These are phyloP conservation scores for Amphipyra tragopoginis DNA, from an alignment of 2,888 invertebrate genomes.

Conservation along the genomic window DNA sequence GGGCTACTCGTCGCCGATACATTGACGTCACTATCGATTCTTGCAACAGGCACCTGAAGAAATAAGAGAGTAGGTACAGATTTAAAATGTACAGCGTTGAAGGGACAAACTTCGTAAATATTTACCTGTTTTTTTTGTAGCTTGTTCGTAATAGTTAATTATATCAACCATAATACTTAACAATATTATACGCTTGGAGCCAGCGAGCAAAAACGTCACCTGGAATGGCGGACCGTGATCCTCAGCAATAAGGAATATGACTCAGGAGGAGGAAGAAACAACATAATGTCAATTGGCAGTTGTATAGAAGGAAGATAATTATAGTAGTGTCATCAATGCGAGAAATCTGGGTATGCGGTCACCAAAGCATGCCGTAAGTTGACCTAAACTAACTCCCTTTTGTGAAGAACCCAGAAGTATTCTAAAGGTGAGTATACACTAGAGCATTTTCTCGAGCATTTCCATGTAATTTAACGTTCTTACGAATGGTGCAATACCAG, in stretches of 20 bases:
- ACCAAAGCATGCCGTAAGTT: too few species aligned
- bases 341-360: too few species aligned
- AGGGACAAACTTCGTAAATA: conserved; percentile 1
- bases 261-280: conserved; percentile 27
- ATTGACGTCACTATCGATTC: conserved; percentile 78
- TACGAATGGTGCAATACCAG: too few species aligned
- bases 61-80: conserved; percentile 6
- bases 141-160: conserved; percentile 7
- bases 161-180: background rate
- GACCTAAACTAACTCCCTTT: too few species aligned
- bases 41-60: conserved; percentile 82
- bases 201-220: too few species aligned
- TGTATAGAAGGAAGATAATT: background rate
- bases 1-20: conserved; percentile 76
- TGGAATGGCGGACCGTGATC: background rate
- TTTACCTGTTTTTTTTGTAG: conserved; percentile 1
- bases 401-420: too few species aligned
- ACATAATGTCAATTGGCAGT: background rate
- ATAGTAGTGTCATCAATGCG: too few species aligned
- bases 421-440: too few species aligned
- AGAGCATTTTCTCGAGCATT: too few species aligned
- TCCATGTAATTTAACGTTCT: too few species aligned
- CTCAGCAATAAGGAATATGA: conserved; percentile 24
- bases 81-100: background rate
- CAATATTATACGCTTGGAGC: too few species aligned